Evolutionary conservation across 2,113 vertebrate genomes (phyloP).

Genomic region (Heloderma charlesbogerti): DNA sequence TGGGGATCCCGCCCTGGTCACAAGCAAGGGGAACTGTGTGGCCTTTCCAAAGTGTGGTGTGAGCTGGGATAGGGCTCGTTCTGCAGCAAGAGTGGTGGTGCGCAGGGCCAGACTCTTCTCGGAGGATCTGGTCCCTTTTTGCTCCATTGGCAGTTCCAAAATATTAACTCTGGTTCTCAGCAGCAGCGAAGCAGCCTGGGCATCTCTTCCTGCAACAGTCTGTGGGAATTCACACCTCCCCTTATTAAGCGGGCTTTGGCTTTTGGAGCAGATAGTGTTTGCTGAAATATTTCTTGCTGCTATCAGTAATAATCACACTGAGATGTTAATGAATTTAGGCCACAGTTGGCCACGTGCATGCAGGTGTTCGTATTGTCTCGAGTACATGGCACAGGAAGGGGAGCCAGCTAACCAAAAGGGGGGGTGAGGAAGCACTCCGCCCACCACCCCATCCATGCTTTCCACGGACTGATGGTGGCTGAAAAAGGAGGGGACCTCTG

Average conservation of each 20-base stretch:
- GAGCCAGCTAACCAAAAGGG: not conserved
- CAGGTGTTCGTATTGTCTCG: constrained; percentile 3
- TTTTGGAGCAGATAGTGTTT: constrained; percentile 14
- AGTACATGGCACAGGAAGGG: not conserved
- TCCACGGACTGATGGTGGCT: not conserved
- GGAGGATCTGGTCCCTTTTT: constrained; percentile 6
- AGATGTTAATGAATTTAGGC: not conserved
- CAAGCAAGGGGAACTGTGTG: not conserved
- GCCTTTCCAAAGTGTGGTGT: not conserved
- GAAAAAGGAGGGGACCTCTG: not conserved
- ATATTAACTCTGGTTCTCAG: not conserved
- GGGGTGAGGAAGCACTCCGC: not conserved
- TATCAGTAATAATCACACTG: not conserved
- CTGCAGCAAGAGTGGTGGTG: not conserved
- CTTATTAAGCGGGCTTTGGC: constrained; percentile 16
- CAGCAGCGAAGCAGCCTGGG: not conserved
- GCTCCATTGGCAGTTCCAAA: constrained; percentile 27
- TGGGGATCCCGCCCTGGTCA: not conserved
- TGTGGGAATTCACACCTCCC: constrained; percentile 9
- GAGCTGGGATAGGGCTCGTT: not conserved
- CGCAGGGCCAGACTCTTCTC: rapidly evolving
- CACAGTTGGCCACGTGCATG: not conserved
- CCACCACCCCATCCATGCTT: not conserved
- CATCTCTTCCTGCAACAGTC: not conserved
- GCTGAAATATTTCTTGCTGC: constrained; percentile 25